These are phyloP conservation scores for Plusia festucae DNA, from an alignment of 2,888 invertebrate genomes.

Conservation along the genomic window DNA sequence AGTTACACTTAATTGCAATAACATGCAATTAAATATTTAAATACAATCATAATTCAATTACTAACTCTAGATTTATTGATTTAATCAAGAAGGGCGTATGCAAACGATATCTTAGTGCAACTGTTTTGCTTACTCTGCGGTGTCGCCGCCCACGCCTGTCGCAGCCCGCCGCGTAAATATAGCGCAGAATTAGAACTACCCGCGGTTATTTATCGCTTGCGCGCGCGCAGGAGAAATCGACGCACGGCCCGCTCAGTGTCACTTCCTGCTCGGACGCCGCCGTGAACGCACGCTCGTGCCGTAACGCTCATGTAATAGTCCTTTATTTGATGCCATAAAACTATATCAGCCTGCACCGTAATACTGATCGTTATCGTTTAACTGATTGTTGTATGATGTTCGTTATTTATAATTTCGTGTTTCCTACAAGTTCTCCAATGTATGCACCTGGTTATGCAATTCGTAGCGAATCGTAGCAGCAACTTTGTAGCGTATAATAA, in stretches of 20 bases:
- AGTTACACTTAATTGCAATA: constrained; percentile 28
- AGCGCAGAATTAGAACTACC: constrained; percentile 85
- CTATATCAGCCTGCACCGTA: constrained; percentile 68
- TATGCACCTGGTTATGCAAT: constrained; percentile 52
- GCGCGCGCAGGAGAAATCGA: constrained; percentile 67
- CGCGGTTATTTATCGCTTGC: constrained; percentile 81
- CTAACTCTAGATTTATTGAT: constrained; percentile 41
- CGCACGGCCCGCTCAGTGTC: constrained; percentile 65
- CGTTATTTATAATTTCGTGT: constrained; percentile 55
- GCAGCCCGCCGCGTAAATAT: constrained; percentile 80
- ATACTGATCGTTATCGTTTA: constrained; percentile 60
- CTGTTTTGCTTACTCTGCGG: constrained; percentile 73
- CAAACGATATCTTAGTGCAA: constrained; percentile 69
- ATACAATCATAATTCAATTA: constrained; percentile 44
- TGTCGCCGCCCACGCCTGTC: constrained; percentile 75
- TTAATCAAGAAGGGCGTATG: constrained; percentile 49
- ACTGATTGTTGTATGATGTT: constrained; percentile 62
- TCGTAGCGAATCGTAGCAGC: constrained; percentile 30
- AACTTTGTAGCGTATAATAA: constrained; percentile 53
- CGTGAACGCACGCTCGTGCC: constrained; percentile 67
- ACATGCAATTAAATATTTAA: constrained; percentile 44
- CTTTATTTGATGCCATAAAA: constrained; percentile 76
- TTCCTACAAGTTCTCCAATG: constrained; percentile 41
- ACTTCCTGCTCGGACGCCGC: constrained; percentile 79
- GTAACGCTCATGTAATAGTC: constrained; percentile 72